phyloP scores from a whole-genome alignment of 2,888 invertebrate genomes.

The Norana najaformis region DNA sequence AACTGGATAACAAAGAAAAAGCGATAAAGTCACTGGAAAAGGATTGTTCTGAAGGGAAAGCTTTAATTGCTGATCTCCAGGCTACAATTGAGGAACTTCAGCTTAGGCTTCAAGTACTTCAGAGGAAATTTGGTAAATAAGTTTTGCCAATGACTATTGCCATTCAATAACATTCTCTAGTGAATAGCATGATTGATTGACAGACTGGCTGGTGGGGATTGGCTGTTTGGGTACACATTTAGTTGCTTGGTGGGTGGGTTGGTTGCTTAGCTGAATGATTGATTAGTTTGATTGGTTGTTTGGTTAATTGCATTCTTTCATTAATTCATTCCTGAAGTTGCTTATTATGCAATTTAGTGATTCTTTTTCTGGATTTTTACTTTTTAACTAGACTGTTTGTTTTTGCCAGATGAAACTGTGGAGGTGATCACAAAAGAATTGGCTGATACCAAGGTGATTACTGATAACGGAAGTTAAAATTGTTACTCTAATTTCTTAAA shows the following conservation, averaged over 20 bases:
- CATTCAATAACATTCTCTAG: neutral
- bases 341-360: neutral
- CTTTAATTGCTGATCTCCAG: neutral
- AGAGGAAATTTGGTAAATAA: neutral
- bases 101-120: neutral
- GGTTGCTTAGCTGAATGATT: neutral
- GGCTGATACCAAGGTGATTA: constrained; percentile 6
- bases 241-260: neutral
- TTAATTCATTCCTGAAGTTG: neutral
- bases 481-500: neutral
- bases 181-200: neutral
- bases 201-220: neutral
- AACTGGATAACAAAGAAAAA: neutral
- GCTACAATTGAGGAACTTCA: constrained; percentile 10
- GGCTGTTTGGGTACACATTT: neutral
- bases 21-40: neutral
- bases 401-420: constrained; percentile 9
- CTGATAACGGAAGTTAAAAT: neutral
- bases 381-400: neutral
- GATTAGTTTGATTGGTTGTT: neutral
- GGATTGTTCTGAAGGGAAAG: neutral
- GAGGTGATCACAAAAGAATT: neutral
- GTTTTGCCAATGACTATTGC: neutral
- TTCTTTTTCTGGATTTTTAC: neutral
- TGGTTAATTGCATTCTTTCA: neutral